Conservation (phyloP, 1,140 invertebrate species). For the Sitodiplosis mosellana region DNA sequence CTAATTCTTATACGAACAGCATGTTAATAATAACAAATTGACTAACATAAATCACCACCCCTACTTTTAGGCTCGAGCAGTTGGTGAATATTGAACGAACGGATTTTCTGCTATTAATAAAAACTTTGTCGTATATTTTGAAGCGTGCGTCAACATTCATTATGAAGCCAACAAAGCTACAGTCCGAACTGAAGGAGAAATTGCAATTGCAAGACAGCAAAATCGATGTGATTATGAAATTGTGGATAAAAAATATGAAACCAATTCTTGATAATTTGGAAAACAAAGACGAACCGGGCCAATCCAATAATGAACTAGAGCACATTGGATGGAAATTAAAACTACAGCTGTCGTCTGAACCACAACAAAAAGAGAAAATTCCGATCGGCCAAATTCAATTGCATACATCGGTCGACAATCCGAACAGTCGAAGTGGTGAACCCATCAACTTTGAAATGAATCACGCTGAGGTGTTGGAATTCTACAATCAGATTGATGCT, state of each 20-base stretch:
- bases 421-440: constrained; percentile 7
- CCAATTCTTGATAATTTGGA: constrained; percentile 21
- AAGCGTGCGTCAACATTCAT: constrained; percentile 23
- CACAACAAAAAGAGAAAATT: constrained; percentile 21
- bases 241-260: constrained; percentile 22
- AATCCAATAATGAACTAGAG: constrained; percentile 20
- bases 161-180: constrained; percentile 20
- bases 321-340: constrained; percentile 23
- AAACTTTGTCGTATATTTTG: constrained; percentile 23
- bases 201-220: constrained; percentile 19
- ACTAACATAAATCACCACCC: too few relatives aligned
- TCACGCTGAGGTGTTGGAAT: constrained; percentile 16
- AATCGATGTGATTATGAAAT: constrained; percentile 21
- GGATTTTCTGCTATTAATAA: constrained; percentile 21
- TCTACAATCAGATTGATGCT: constrained; percentile 22
- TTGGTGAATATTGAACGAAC: constrained; percentile 18
- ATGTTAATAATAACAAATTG: constrained; percentile 13
- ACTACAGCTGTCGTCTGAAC: constrained; percentile 21
- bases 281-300: constrained; percentile 7
- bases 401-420: constrained; percentile 12
- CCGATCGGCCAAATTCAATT: constrained; percentile 18
- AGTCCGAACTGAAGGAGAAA: constrained; percentile 20
- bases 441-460: constrained; percentile 24
- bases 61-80: constrained; percentile 12
- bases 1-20: too few relatives aligned